Conservation (phyloP, 2,113 vertebrate genomes). For the Neomonachus schauinslandi region DNA sequence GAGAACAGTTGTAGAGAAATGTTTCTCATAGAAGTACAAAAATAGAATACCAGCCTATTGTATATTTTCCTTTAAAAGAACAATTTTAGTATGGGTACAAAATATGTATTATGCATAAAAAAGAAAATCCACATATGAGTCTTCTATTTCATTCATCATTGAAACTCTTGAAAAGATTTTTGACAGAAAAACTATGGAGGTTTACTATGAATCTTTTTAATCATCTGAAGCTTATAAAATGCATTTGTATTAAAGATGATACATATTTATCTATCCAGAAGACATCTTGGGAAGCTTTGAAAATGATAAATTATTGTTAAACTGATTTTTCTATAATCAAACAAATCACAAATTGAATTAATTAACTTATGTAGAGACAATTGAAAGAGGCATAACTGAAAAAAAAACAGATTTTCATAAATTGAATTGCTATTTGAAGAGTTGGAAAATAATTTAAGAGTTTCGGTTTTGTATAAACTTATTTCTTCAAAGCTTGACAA, state of each 20-base stretch:
- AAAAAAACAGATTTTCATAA: slow-evolving; percentile 40
- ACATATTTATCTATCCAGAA: not conserved
- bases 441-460: slow-evolving; percentile 20
- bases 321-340: not conserved
- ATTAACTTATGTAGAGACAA: slow-evolving; percentile 7
- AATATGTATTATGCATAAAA: not conserved
- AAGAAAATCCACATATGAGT: not conserved
- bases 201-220: slow-evolving; percentile 34
- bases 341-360: slow-evolving; percentile 2
- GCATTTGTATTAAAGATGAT: slow-evolving; percentile 27
- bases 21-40: not conserved
- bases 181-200: not conserved
- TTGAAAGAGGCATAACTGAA: not conserved
- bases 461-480: not conserved
- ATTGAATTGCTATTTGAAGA: slow-evolving; percentile 21
- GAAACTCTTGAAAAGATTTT: slow-evolving; percentile 3
- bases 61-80: not conserved
- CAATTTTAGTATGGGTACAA: slow-evolving; percentile 12
- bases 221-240: not conserved
- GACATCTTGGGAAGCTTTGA: not conserved
- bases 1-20: not conserved
- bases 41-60: not conserved
- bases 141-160: slow-evolving; percentile 1
- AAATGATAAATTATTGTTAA: slow-evolving; percentile 6
- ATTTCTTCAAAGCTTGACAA: slow-evolving; percentile 13